Percentiles rank a stretch among this genome's conserved stretches.
Conservation (phyloP, 2,888 invertebrate species). For the Clanis bilineata region DNA sequence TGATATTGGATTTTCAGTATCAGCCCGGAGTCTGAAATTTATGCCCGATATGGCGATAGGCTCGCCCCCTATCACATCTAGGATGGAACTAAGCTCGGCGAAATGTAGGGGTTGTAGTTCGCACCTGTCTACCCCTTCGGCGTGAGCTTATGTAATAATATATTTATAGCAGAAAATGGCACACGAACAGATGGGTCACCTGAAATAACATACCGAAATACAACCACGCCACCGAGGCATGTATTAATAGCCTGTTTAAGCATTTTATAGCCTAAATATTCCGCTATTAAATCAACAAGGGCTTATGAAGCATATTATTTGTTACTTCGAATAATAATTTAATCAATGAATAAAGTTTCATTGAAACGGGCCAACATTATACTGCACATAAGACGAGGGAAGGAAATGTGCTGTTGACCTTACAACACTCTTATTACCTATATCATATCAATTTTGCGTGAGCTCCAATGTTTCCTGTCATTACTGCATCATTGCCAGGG, state of each 20-base stretch:
- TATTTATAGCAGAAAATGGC: neutral
- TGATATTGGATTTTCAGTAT: no score
- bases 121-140: neutral
- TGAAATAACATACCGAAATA: no score
- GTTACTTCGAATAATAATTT: constrained; percentile 24
- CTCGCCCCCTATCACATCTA: no score
- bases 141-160: neutral
- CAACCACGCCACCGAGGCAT: no score
- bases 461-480: constrained; percentile 58
- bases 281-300: no score
- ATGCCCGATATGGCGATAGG: no score
- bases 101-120: no score
- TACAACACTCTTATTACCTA: constrained; percentile 35
- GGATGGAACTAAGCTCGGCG: no score
- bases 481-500: constrained; percentile 41
- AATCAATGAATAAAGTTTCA: constrained; percentile 20
- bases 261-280: no score
- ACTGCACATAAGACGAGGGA: constrained; percentile 24
- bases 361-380: constrained; percentile 12
- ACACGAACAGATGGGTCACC: no score
- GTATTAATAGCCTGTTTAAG: no score
- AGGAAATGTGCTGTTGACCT: constrained; percentile 47
- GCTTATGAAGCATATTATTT: no score
- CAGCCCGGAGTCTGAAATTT: neutral
- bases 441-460: constrained; percentile 54